Evolutionary conservation across 1,140 invertebrate genomes (phyloP).

Genomic region (Colletes latitarsis): DNA sequence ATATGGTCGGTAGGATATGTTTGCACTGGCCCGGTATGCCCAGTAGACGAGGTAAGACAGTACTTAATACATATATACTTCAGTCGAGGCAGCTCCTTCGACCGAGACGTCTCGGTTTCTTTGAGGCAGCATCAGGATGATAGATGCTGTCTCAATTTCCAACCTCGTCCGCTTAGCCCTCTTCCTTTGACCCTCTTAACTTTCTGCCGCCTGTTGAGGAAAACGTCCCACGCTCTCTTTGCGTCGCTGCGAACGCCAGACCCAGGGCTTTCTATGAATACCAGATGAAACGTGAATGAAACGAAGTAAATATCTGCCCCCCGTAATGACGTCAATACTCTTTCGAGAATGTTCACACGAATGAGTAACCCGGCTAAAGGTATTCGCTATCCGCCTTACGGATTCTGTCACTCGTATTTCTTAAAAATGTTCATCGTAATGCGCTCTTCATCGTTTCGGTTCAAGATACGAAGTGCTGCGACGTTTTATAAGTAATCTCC

Average conservation of each 20-base stretch:
- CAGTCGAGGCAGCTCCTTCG: conserved; percentile 42
- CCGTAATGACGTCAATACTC: conserved; percentile 30
- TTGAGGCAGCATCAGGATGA: conserved; percentile 58
- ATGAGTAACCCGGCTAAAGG: not conserved
- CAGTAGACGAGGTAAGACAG: conserved; percentile 62
- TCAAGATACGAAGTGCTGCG: not conserved
- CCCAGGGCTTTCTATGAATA: conserved; percentile 56
- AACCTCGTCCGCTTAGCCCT: conserved; percentile 10
- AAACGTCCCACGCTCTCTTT: conserved; percentile 23
- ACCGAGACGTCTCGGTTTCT: conserved; percentile 62
- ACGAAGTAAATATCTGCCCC: conserved; percentile 38
- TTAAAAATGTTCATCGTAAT: too few relatives aligned
- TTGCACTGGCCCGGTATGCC: conserved; percentile 57
- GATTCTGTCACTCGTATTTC: not conserved
- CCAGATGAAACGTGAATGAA: conserved; percentile 44
- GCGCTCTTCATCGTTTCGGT: not conserved
- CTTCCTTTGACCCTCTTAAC: conserved; percentile 35
- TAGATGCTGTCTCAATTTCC: conserved; percentile 66
- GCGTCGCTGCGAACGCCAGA: conserved; percentile 18
- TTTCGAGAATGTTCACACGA: conserved; percentile 1
- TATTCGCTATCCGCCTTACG: not conserved
- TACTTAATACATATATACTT: conserved; percentile 54
- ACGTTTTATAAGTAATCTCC: not conserved
- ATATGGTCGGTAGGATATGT: conserved; percentile 63
- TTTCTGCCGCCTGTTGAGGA: conserved; percentile 22